Conservation (phyloP, 2,797 vertebrate genomes). For the Bradypodion ventrale region DNA sequence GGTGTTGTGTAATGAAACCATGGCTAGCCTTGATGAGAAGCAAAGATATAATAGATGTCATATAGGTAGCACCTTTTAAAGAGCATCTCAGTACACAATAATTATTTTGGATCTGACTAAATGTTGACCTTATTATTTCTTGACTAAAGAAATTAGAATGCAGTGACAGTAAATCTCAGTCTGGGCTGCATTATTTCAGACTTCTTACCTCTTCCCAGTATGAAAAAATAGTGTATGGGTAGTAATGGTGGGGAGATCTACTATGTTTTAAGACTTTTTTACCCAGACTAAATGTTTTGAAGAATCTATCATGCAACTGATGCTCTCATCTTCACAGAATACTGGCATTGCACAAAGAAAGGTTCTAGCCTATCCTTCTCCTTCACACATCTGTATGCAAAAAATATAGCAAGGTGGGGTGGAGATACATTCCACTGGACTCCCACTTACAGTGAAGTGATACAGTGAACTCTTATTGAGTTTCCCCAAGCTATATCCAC, state of each 20-base stretch:
- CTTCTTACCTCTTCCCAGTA: background rate
- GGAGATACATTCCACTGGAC: background rate
- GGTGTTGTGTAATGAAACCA: conserved; percentile 97
- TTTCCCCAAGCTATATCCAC: background rate
- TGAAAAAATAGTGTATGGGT: background rate
- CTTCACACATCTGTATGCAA: background rate
- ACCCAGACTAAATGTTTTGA: background rate
- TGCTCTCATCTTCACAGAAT: background rate
- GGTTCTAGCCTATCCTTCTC: background rate
- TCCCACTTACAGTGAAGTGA: background rate
- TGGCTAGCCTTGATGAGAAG: conserved; percentile 88
- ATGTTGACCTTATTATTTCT: background rate
- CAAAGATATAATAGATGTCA: conserved; percentile 31
- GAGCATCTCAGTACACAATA: background rate
- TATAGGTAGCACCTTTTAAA: background rate
- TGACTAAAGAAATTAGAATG: background rate
- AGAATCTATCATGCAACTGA: background rate
- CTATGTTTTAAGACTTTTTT: no score
- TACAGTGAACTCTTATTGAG: background rate
- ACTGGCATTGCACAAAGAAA: background rate
- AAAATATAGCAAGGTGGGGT: background rate
- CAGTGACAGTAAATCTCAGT: background rate
- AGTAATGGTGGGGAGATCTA: background rate
- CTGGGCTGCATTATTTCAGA: background rate
- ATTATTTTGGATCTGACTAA: background rate